Base-by-base conservation (phyloP, 1,140 invertebrate species). In the Procambarus clarkii region DNA sequence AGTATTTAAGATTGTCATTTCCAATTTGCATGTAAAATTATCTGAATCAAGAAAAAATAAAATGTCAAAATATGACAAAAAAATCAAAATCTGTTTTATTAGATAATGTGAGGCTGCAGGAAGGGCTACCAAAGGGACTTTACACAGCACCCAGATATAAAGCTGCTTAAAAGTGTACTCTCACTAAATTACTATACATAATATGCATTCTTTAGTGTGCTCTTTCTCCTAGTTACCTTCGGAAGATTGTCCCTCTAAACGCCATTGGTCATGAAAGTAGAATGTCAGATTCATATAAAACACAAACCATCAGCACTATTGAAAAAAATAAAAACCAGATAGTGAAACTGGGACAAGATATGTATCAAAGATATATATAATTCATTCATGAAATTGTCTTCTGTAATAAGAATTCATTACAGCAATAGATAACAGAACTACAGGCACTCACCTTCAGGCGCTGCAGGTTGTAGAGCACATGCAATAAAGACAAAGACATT, bases 201-300 rank as follows among this genome's bases (percentile, higher is more conserved):
- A 48, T 83, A 84, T 77, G 81, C 80, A 84, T 90, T 90, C 71
- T 84, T 78, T 79, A 85, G 79, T 91, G 77, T 78, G 82, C 82
- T 64, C 60, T 91, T 11, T 86, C 58, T 85, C 83, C 89, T 86
- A 78, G 54, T 91, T 91, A 91, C 89, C 89, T 91, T 78, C 89
- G 21, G 60, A 82, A 84, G 89, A 44, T 80, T 80, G 45, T 91
- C 82, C 82, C 89, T 86, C 89, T 91, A 91, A 91, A 91, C 74
- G 89, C 89, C 89, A 91, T 91, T 91, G 89, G 89, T 91, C 89
- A 91, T 91, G 89, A 91, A 91, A 91, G 83, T 85, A 91, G 89
- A 91, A 91, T 86, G 82, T 60, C 89, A 91, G 78, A 86, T 91
- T 85, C 82, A 91, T 85, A 85, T 91, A 84, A 34, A 85, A 91